phyloP scores from a whole-genome alignment of 2,888 invertebrate genomes.

The Plemyria rubiginata region DNA sequence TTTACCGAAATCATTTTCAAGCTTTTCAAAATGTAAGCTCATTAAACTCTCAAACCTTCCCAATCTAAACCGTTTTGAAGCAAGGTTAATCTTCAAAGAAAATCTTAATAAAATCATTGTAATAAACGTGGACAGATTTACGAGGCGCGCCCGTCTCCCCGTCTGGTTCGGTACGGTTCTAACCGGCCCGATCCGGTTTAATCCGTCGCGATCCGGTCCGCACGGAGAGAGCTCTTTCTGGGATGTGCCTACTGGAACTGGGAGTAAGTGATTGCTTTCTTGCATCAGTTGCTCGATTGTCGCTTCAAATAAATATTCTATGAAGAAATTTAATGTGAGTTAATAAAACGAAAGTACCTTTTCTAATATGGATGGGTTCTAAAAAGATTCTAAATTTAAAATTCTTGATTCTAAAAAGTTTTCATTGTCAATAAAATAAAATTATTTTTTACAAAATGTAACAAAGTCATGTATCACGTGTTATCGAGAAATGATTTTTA shows the following conservation, averaged over 20 bases:
- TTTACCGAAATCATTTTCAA: background rate
- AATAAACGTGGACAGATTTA: constrained; percentile 64
- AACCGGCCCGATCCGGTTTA: constrained; percentile 50
- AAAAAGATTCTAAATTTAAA: no score
- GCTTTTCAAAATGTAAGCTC: constrained; percentile 2
- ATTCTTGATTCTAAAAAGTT: no score
- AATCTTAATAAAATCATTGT: constrained; percentile 53
- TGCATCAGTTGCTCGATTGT: background rate
- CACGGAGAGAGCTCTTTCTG: constrained; percentile 20
- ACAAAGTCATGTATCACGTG: no score
- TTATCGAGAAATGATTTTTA: no score
- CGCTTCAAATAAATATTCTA: background rate
- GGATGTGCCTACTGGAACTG: constrained; percentile 4
- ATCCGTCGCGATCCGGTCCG: constrained; percentile 41
- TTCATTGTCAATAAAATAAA: no score
- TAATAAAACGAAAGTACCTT: no score
- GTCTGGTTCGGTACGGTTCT: constrained; percentile 51
- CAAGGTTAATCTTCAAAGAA: constrained; percentile 29
- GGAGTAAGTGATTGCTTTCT: constrained; percentile 15
- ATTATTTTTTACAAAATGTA: no score
- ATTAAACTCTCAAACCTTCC: constrained; percentile 1
- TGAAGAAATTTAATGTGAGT: no score
- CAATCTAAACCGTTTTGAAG: constrained; percentile 13
- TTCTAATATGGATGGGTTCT: no score
- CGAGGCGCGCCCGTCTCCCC: constrained; percentile 52